These are phyloP conservation scores for Drosophila cardini DNA, from an alignment of 1,140 invertebrate genomes.

Conservation along the genomic window DNA sequence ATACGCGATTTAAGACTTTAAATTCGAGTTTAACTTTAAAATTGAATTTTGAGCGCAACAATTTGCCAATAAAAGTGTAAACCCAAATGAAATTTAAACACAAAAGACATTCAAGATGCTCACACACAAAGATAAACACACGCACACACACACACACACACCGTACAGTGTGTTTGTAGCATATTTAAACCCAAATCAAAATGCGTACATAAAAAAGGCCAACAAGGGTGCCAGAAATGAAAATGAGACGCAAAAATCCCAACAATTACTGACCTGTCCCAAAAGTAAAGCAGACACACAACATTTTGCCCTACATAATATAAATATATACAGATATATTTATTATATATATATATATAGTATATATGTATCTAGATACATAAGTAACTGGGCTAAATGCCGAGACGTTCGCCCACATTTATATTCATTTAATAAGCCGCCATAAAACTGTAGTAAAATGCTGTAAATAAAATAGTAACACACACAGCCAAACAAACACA, in stretches of 20 bases:
- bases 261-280: constrained; percentile 72
- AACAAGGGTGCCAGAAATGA: constrained; percentile 55
- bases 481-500: constrained; percentile 34
- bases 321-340: constrained; percentile 10
- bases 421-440: constrained; percentile 77
- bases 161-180: constrained; percentile 8
- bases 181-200: constrained; percentile 72
- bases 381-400: constrained; percentile 47
- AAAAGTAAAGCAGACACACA: constrained; percentile 27
- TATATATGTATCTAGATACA: constrained; percentile 14
- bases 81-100: constrained; percentile 17
- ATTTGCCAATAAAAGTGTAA: constrained; percentile 37
- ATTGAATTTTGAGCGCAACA: constrained; percentile 25
- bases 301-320: constrained; percentile 9
- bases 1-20: constrained; percentile 33
- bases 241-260: constrained; percentile 38
- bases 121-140: constrained; percentile 17
- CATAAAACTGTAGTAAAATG: constrained; percentile 82
- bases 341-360: constrained; percentile 20
- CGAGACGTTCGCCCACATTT: constrained; percentile 57
- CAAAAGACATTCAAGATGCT: constrained; percentile 22
- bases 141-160: constrained; percentile 31
- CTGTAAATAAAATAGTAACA: constrained; percentile 77
- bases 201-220: constrained; percentile 56
- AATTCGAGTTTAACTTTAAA: constrained; percentile 13